phyloP scores from a whole-genome alignment of 1,140 invertebrate species.

The Neodiprion virginianus region DNA sequence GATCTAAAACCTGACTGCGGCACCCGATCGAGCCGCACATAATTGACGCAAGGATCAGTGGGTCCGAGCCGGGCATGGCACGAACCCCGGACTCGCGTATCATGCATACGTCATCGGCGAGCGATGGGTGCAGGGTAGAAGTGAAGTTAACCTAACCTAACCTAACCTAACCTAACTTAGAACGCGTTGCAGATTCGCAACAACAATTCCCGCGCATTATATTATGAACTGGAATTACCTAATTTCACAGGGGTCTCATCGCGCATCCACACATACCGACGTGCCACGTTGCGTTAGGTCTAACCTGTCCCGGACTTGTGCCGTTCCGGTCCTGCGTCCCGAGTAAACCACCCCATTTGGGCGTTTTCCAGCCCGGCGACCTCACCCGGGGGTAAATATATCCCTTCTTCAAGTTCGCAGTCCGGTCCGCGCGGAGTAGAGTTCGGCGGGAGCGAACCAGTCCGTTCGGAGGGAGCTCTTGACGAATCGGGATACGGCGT shows the following conservation, averaged over 20 bases:
- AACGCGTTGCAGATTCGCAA: slow-evolving; percentile 37
- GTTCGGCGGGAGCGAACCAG: slow-evolving; percentile 30
- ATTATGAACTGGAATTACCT: slow-evolving; percentile 62
- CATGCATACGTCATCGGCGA: no score
- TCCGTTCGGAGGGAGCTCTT: slow-evolving; percentile 27
- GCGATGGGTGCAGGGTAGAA: background rate
- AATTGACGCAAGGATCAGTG: no score
- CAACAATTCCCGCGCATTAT: slow-evolving; percentile 47
- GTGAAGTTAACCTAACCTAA: no score
- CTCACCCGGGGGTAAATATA: slow-evolving; percentile 59
- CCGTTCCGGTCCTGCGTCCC: slow-evolving; percentile 60
- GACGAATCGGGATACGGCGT: slow-evolving; percentile 35
- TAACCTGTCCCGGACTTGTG: slow-evolving; percentile 37
- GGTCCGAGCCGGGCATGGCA: no score
- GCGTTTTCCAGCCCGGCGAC: slow-evolving; percentile 62
- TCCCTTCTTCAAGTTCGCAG: slow-evolving; percentile 28
- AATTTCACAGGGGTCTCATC: slow-evolving; percentile 49
- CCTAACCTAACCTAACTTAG: background rate
- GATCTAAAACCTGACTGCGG: background rate
- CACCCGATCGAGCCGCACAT: no score
- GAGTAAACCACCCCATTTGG: slow-evolving; percentile 64
- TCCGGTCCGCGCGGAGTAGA: slow-evolving; percentile 48
- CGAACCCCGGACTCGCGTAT: no score
- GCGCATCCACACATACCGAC: background rate
- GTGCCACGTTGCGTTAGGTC: background rate